Conservation (phyloP, 1,140 invertebrate species). For the Globodera rostochiensis region DNA sequence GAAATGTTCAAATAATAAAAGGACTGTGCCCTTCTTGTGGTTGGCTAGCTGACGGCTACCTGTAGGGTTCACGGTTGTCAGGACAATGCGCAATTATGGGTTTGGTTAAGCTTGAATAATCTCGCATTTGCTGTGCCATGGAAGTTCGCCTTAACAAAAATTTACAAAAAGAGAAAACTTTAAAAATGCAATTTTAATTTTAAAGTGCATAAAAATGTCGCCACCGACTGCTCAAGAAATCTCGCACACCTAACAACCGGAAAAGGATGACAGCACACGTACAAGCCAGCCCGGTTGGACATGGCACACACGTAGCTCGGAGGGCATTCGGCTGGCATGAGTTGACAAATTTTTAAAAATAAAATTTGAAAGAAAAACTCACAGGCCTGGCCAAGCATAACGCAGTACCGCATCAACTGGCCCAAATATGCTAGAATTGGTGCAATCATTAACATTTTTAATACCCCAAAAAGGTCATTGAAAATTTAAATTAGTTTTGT, state of each 20-base stretch:
- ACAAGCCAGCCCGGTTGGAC: slow-evolving; percentile 48
- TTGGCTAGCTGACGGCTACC: not conserved
- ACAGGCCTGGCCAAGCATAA: slow-evolving; percentile 24
- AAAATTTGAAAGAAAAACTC: slow-evolving; percentile 7
- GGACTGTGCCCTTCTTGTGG: not conserved
- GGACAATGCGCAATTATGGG: not conserved
- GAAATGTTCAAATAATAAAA: not conserved
- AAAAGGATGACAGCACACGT: slow-evolving; percentile 49
- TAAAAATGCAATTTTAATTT: too few species aligned
- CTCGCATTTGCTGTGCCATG: not conserved
- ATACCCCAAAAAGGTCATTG: not conserved
- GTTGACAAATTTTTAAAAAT: slow-evolving; percentile 21
- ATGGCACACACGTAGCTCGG: slow-evolving; percentile 46
- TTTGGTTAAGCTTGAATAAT: not conserved
- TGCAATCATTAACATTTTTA: not conserved
- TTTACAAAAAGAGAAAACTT: too few species aligned
- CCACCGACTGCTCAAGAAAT: too few species aligned
- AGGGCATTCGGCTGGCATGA: slow-evolving; percentile 38
- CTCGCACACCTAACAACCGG: not conserved
- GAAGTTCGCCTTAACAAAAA: not conserved
- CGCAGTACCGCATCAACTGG: slow-evolving; percentile 39
- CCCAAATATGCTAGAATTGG: slow-evolving; percentile 41
- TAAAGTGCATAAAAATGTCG: too few species aligned
- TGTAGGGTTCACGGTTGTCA: not conserved
- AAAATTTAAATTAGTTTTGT: too few species aligned